A percentile compares a stretch with the other conserved stretches of the same genome.
Evolutionary conservation across 1,140 invertebrate species (phyloP).

Genomic region (Gonioctena quinquepunctata): DNA sequence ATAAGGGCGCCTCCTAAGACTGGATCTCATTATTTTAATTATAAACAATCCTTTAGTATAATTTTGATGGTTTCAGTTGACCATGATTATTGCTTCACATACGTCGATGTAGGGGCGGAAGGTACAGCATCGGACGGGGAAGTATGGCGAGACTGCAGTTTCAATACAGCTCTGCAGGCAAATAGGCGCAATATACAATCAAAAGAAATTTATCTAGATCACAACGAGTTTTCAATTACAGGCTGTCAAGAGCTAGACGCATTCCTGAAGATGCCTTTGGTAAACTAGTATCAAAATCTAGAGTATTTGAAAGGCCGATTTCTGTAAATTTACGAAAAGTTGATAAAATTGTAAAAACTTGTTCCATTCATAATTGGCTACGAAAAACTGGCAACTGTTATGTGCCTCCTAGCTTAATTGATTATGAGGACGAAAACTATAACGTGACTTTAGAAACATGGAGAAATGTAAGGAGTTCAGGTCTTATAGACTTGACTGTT

Average conservation of each 20-base stretch:
- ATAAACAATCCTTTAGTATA: slow-evolving; percentile 53
- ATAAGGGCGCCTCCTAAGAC: slow-evolving; percentile 3
- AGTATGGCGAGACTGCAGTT: slow-evolving; percentile 14
- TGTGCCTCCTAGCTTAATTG: slow-evolving; percentile 1
- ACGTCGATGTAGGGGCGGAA: slow-evolving; percentile 56
- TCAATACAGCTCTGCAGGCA: neutral
- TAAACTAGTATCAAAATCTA: neutral
- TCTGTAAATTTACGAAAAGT: slow-evolving; percentile 13
- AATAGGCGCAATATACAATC: no score
- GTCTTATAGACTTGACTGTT: slow-evolving; percentile 1
- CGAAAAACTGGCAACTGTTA: slow-evolving; percentile 7
- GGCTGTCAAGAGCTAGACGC: no score
- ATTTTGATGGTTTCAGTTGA: slow-evolving; percentile 56
- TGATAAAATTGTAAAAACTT: slow-evolving; percentile 21
- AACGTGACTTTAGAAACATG: slow-evolving; percentile 8
- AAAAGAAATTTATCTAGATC: no score
- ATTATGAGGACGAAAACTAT: slow-evolving; percentile 27
- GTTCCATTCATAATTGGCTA: slow-evolving; percentile 24
- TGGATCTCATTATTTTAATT: slow-evolving; percentile 51
- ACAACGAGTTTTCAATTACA: no score
- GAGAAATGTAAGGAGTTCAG: slow-evolving; percentile 13
- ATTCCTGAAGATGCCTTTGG: no score
- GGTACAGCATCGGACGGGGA: slow-evolving; percentile 53
- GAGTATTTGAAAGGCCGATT: slow-evolving; percentile 26
- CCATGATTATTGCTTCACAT: slow-evolving; percentile 53